Evolutionary conservation across 2,888 invertebrate genomes (phyloP).

Genomic region (Drosophila birchii): DNA sequence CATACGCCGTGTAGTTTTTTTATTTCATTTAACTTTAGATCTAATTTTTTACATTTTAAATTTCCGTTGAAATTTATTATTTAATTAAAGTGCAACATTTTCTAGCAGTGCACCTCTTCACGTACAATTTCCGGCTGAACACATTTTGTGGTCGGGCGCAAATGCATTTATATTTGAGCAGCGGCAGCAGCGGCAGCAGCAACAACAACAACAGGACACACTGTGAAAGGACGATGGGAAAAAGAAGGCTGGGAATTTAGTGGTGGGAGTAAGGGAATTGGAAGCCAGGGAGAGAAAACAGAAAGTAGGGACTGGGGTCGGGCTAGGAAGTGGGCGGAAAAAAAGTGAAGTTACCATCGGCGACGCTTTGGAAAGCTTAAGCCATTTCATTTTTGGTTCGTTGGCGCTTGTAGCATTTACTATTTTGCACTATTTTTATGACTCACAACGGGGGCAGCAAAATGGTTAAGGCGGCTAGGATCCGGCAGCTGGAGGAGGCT

Average conservation of each 20-base stretch:
- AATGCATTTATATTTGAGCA: conserved; percentile 79
- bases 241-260: conserved; percentile 1
- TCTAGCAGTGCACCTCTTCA: conserved; percentile 57
- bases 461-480: conserved; percentile 2
- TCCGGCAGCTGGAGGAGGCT: conserved; percentile 10
- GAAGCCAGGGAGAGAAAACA: background rate
- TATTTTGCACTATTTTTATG: conserved; percentile 67
- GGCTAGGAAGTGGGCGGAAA: conserved; percentile 11
- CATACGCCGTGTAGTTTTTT: background rate
- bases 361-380: conserved; percentile 73
- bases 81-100: background rate
- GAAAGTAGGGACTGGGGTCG: background rate
- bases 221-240: conserved; percentile 22
- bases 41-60: background rate
- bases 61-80: background rate
- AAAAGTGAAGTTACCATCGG: conserved; percentile 37
- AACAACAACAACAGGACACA: conserved; percentile 21
- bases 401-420: conserved; percentile 69
- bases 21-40: background rate
- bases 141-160: conserved; percentile 82
- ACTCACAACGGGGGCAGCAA: conserved; percentile 35
- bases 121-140: conserved; percentile 83
- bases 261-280: conserved; percentile 10
- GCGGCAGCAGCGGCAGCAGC: conserved; percentile 48
- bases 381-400: conserved; percentile 80